A percentile compares a stretch with the other conserved stretches of the same genome.
phyloP scores from a whole-genome alignment of 2,888 invertebrate genomes.

The Griposia aprilina region DNA sequence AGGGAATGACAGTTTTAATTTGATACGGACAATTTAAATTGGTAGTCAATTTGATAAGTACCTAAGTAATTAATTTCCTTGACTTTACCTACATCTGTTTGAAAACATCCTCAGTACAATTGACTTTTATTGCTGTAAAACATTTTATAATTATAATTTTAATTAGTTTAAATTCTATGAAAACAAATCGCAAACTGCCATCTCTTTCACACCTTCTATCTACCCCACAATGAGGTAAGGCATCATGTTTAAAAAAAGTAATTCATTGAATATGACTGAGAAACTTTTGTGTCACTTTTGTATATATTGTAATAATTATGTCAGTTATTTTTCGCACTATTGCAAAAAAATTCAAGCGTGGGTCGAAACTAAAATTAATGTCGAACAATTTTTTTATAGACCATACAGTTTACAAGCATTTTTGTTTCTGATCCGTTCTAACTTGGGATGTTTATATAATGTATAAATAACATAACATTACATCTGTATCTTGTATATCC shows the following conservation, averaged over 20 bases:
- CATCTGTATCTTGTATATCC: neutral
- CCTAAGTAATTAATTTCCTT: neutral
- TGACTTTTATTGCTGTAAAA: neutral
- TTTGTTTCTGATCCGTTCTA: neutral
- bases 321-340: constrained; percentile 38
- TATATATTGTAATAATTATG: constrained; percentile 23
- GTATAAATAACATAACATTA: neutral
- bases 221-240: neutral
- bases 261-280: constrained; percentile 53
- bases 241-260: constrained; percentile 34
- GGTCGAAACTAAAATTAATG: constrained; percentile 2
- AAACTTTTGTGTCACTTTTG: constrained; percentile 43
- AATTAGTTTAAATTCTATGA: neutral
- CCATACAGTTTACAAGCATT: neutral
- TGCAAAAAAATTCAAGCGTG: constrained; percentile 17
- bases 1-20: neutral
- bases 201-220: constrained; percentile 4
- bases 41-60: neutral
- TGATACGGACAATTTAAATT: neutral
- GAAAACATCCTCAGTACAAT: neutral
- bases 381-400: neutral
- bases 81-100: neutral
- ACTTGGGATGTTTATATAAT: neutral
- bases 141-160: neutral
- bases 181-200: constrained; percentile 21